Percentiles rank a stretch among this genome's conserved stretches.
These are phyloP conservation scores for Forpus xanthops DNA, from an alignment of 2,797 vertebrate species.

Conservation along the genomic window DNA sequence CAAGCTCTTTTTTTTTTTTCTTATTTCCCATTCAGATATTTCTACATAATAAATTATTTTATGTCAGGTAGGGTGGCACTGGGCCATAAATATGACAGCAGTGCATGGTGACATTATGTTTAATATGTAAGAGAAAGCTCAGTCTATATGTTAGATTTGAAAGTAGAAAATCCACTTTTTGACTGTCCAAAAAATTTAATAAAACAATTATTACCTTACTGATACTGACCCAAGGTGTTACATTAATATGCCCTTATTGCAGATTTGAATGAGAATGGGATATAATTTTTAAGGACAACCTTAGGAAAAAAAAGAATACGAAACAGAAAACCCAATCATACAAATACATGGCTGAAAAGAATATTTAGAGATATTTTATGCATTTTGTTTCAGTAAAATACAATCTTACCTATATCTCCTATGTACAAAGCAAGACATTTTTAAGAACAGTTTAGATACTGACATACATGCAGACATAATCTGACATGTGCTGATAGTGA, in stretches of 20 bases:
- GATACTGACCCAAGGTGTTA: neutral
- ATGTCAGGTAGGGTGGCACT: neutral
- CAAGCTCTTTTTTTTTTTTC: constrained; percentile 57
- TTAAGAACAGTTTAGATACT: neutral
- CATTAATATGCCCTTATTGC: neutral
- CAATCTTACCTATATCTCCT: neutral
- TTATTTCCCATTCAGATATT: constrained; percentile 49
- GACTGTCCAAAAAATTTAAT: neutral
- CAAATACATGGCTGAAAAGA: neutral
- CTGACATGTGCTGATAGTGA: neutral
- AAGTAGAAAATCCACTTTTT: constrained; percentile 11
- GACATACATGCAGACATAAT: neutral
- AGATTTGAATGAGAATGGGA: neutral
- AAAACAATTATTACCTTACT: neutral
- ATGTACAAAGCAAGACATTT: neutral
- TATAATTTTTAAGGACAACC: neutral
- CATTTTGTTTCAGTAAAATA: neutral
- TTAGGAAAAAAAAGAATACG: neutral
- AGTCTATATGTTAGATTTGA: constrained; percentile 25
- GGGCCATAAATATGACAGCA: constrained; percentile 55
- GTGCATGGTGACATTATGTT: constrained; percentile 30
- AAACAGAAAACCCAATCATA: neutral
- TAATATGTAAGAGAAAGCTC: constrained; percentile 13
- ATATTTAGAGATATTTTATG: neutral
- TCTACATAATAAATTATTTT: constrained; percentile 34